phyloP scores from a whole-genome alignment of 2,888 invertebrate species.

The Athalia cordata region DNA sequence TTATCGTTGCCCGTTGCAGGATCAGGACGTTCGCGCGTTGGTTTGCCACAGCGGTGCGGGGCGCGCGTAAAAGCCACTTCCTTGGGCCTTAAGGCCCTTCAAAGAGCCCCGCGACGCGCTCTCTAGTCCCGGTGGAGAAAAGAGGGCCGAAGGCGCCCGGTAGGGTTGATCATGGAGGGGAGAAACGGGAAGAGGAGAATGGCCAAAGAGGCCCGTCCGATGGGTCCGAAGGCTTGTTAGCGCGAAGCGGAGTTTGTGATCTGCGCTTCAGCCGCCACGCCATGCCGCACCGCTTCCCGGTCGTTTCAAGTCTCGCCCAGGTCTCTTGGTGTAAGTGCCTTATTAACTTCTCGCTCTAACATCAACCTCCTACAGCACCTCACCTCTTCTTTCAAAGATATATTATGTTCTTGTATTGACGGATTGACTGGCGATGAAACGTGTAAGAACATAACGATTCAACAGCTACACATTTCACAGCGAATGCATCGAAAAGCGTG shows the following conservation, averaged over 20 bases:
- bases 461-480: no score
- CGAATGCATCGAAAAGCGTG: no score
- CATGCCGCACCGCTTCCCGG: conserved; percentile 47
- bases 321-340: conserved; percentile 46
- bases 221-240: conserved; percentile 54
- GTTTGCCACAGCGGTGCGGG: conserved; percentile 31
- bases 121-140: conserved; percentile 18
- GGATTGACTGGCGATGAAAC: background rate
- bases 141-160: conserved; percentile 14
- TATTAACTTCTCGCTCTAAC: conserved; percentile 39
- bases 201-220: conserved; percentile 43
- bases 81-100: conserved; percentile 31
- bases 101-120: conserved; percentile 36
- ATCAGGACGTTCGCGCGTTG: conserved; percentile 34
- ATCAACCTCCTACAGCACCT: conserved; percentile 23
- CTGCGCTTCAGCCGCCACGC: conserved; percentile 51
- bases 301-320: conserved; percentile 51
- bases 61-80: background rate
- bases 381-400: conserved; percentile 7
- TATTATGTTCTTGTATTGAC: background rate
- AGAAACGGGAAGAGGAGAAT: conserved; percentile 15
- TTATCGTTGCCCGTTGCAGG: background rate
- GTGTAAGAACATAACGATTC: background rate
- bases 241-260: conserved; percentile 56
- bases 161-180: conserved; percentile 38